Conservation (phyloP, 2,888 invertebrate genomes). For the Dryadula phaetusa region DNA sequence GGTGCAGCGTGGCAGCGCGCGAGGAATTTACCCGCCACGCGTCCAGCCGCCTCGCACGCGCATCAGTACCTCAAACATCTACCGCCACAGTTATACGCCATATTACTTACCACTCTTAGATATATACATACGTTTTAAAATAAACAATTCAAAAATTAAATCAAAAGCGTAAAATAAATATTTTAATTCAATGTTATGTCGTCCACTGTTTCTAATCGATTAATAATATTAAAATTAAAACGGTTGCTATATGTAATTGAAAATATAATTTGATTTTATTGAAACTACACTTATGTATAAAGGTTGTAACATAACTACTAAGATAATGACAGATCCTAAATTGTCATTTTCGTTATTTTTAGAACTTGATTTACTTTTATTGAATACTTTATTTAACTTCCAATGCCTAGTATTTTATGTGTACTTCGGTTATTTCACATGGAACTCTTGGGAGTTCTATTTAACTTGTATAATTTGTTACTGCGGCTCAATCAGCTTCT, state of each 20-base stretch:
- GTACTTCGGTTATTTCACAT: neutral
- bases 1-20: conserved; percentile 80
- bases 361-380: too few relatives aligned
- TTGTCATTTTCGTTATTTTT: too few relatives aligned
- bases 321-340: neutral
- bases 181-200: conserved; percentile 6
- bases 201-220: conserved; percentile 2
- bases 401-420: neutral
- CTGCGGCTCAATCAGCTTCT: conserved; percentile 13
- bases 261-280: neutral
- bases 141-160: conserved; percentile 1
- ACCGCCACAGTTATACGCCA: conserved; percentile 69
- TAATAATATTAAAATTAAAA: neutral
- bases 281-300: conserved; percentile 3
- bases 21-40: conserved; percentile 58
- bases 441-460: conserved; percentile 11
- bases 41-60: conserved; percentile 69
- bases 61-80: conserved; percentile 69
- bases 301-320: conserved; percentile 9
- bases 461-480: conserved; percentile 23
- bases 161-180: neutral
- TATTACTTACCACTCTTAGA: conserved; percentile 64
- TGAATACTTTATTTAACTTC: neutral
- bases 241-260: neutral
- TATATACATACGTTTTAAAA: conserved; percentile 65